Conservation (phyloP, 2,113 vertebrate species). For the Heloderma charlesbogerti region DNA sequence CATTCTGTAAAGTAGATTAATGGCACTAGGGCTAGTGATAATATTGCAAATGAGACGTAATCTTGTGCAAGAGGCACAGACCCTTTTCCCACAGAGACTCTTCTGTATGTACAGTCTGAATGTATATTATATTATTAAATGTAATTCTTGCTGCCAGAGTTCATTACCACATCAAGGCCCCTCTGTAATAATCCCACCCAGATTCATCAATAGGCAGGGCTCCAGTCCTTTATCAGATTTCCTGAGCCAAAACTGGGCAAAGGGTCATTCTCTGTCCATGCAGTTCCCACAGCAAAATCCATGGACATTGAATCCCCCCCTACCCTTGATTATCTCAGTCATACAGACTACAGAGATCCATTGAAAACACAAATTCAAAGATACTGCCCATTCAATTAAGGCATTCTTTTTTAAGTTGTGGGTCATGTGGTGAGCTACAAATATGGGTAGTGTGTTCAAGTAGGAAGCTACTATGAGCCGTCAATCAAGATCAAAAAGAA, state of each 20-base stretch:
- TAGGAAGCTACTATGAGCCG: rapidly evolving
- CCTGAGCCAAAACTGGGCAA: not conserved
- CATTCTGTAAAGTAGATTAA: not conserved
- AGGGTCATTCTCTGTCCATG: not conserved
- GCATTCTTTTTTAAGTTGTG: not conserved
- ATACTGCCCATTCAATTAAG: conserved; percentile 43
- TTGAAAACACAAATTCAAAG: not conserved
- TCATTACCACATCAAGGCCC: not conserved
- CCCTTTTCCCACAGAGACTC: not conserved
- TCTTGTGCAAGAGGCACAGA: too few species aligned
- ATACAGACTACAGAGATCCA: conserved; percentile 23
- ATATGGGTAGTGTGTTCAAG: not conserved
- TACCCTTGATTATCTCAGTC: rapidly evolving
- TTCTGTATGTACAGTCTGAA: not conserved
- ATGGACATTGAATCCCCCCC: not conserved
- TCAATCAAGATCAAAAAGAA: not conserved
- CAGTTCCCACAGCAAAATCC: not conserved
- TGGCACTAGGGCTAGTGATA: too few species aligned
- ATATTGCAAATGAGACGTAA: not conserved
- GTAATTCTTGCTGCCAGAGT: not conserved
- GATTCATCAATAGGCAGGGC: not conserved
- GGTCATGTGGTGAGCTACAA: not conserved
- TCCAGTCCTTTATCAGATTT: not conserved
- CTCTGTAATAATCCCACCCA: not conserved
- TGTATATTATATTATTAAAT: conserved; percentile 8